A percentile compares a stretch with the other conserved stretches of the same genome.
These are phyloP conservation scores for Eupsittula cactorum DNA, from an alignment of 2,113 vertebrate genomes.

Conservation along the genomic window DNA sequence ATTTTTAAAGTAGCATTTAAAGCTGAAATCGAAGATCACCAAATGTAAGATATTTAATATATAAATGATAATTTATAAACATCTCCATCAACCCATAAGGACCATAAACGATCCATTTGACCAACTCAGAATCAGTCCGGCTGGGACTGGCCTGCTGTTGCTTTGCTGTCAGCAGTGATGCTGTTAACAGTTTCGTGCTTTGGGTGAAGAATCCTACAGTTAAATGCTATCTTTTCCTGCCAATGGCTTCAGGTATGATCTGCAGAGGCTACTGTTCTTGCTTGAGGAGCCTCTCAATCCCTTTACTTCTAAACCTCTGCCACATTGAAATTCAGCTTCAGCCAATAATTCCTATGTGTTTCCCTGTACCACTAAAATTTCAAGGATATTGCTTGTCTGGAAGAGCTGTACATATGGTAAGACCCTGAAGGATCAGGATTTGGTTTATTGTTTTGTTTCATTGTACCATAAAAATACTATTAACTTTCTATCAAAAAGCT, in stretches of 20 bases:
- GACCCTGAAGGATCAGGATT: not conserved
- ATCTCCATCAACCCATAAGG: not conserved
- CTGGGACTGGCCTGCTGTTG: not conserved
- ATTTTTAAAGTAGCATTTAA: not conserved
- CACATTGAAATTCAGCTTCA: not conserved
- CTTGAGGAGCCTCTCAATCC: not conserved
- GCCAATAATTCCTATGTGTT: accelerated
- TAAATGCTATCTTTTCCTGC: not conserved
- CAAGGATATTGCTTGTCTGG: not conserved
- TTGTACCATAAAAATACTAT: not conserved
- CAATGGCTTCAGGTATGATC: not conserved
- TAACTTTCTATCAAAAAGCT: not conserved
- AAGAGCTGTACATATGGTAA: not conserved
- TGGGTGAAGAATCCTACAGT: not conserved
- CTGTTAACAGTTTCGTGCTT: not conserved
- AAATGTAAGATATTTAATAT: not conserved
- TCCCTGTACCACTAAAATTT: not conserved
- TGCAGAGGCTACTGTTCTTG: not conserved
- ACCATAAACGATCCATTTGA: not conserved
- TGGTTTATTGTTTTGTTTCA: not conserved
- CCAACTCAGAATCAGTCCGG: not conserved
- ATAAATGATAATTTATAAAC: not conserved
- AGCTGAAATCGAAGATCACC: not conserved
- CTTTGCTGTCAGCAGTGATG: not conserved
- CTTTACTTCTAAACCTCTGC: not conserved